These are phyloP conservation scores for Timema cristinae DNA, from an alignment of 2,888 invertebrate genomes.

Conservation along the genomic window DNA sequence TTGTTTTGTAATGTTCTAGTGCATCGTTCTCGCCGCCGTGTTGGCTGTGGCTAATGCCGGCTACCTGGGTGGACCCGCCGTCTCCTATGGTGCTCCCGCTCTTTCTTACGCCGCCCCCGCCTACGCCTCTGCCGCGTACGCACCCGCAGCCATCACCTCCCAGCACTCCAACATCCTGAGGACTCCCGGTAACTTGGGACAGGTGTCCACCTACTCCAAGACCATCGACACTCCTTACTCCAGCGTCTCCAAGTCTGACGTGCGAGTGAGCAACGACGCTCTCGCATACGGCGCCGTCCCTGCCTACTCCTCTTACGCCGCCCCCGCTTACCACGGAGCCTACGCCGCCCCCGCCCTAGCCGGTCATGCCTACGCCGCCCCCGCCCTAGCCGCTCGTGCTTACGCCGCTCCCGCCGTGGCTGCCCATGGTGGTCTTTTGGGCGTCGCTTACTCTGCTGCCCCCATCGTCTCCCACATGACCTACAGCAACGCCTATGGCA, in stretches of 20 bases:
- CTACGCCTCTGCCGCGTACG: slow-evolving; percentile 8
- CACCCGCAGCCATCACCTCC: slow-evolving; percentile 32
- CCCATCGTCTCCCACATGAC: slow-evolving; percentile 36
- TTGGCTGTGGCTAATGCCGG: slow-evolving; percentile 23
- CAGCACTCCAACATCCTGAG: slow-evolving; percentile 43
- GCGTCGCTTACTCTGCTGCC: slow-evolving; percentile 29
- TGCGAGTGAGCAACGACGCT: slow-evolving; percentile 49
- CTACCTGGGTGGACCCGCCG: slow-evolving; percentile 16
- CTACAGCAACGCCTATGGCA: slow-evolving; percentile 31
- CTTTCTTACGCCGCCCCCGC: slow-evolving; percentile 16
- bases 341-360: too few relatives aligned
- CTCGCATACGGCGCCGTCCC: slow-evolving; percentile 33
- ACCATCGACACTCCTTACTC: slow-evolving; percentile 69
- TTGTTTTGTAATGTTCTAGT: not conserved
- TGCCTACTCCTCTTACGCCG: slow-evolving; percentile 32
- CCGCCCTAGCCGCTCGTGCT: slow-evolving; percentile 29
- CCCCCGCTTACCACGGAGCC: slow-evolving; percentile 19
- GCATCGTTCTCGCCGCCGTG: slow-evolving; percentile 21
- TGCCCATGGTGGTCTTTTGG: slow-evolving; percentile 31
- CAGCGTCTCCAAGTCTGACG: slow-evolving; percentile 64
- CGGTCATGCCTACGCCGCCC: slow-evolving; percentile 29
- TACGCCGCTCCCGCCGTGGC: slow-evolving; percentile 21
- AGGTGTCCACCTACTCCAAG: slow-evolving; percentile 63
- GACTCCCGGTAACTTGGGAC: slow-evolving; percentile 62
- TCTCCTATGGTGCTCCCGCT: slow-evolving; percentile 18